A percentile compares a stretch with the other conserved stretches of the same genome.
Conservation (phyloP, 2,797 vertebrate genomes). For the Microcaecilia unicolor region DNA sequence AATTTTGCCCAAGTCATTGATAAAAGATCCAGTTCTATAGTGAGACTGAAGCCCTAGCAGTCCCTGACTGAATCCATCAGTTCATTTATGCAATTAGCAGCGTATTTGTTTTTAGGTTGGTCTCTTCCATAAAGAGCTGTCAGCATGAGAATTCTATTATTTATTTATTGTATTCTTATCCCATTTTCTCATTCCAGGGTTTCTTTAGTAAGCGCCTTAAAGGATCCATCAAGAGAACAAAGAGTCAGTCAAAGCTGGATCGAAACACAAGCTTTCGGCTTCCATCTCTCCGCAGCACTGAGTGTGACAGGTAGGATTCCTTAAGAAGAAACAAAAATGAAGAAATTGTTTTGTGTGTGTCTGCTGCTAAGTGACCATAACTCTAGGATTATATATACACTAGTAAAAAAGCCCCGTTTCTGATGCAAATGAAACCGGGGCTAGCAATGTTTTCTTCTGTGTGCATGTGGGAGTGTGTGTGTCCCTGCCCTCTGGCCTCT, state of each 20-base stretch:
- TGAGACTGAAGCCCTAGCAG: not conserved
- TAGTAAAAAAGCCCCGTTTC: too few species aligned
- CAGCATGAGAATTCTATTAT: not conserved
- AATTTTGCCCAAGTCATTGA: not conserved
- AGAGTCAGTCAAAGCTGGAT: conserved; percentile 93
- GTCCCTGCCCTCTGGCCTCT: too few species aligned
- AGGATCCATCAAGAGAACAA: conserved; percentile 94
- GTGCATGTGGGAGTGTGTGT: too few species aligned
- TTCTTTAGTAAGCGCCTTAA: conserved; percentile 96
- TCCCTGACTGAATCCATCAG: not conserved
- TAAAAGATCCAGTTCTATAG: not conserved
- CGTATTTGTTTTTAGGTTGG: too few species aligned
- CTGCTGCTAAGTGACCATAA: too few species aligned
- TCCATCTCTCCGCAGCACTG: conserved; percentile 64
- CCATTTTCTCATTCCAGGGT: conserved; percentile 61
- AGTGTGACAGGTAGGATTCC: conserved; percentile 74
- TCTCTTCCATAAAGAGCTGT: too few species aligned
- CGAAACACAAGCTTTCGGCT: conserved; percentile 85
- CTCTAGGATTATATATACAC: too few species aligned
- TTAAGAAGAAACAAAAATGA: too few species aligned
- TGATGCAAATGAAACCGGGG: too few species aligned
- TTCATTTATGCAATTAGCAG: too few species aligned
- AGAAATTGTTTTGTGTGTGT: too few species aligned
- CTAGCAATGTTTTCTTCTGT: too few species aligned
- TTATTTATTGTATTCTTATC: conserved; percentile 28